A percentile compares a stretch with the other conserved stretches of the same genome.
These are phyloP conservation scores for Ganaspis sp. DNA, from an alignment of 1,140 invertebrate genomes.

Conservation along the genomic window DNA sequence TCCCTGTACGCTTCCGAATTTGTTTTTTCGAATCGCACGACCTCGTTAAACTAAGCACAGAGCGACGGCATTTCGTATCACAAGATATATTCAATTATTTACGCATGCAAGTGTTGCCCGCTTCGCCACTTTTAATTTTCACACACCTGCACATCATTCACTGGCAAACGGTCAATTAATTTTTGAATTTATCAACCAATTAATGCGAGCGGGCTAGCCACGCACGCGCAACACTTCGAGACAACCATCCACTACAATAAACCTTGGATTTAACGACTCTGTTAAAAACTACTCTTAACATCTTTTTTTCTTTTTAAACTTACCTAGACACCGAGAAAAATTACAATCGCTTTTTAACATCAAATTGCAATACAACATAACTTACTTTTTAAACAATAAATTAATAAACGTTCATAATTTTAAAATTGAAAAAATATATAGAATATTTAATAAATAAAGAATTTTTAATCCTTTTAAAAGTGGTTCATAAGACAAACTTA, in stretches of 20 bases:
- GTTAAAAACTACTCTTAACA: slow-evolving; percentile 6
- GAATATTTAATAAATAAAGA: not conserved
- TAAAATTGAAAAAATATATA: not conserved
- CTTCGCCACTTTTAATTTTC: slow-evolving; percentile 61
- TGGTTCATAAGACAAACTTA: not conserved
- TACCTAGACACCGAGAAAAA: not conserved
- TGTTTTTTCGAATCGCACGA: slow-evolving; percentile 71
- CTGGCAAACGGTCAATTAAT: slow-evolving; percentile 40
- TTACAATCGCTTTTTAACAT: not conserved
- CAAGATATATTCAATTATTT: slow-evolving; percentile 71
- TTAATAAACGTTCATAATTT: not conserved
- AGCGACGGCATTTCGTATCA: slow-evolving; percentile 70
- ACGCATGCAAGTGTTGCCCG: slow-evolving; percentile 54
- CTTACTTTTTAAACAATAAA: slow-evolving; percentile 24
- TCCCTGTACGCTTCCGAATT: slow-evolving; percentile 78
- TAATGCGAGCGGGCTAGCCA: slow-evolving; percentile 42
- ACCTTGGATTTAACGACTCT: slow-evolving; percentile 13
- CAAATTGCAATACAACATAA: not conserved
- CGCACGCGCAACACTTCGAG: slow-evolving; percentile 42
- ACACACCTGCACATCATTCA: slow-evolving; percentile 48
- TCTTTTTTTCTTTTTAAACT: not conserved
- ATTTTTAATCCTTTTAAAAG: too few relatives aligned
- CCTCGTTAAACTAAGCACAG: slow-evolving; percentile 65
- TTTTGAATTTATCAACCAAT: slow-evolving; percentile 50
- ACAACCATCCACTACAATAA: slow-evolving; percentile 25